These are phyloP conservation scores for Centroberyx gerrardi DNA, from an alignment of 2,797 vertebrate species.

Conservation along the genomic window DNA sequence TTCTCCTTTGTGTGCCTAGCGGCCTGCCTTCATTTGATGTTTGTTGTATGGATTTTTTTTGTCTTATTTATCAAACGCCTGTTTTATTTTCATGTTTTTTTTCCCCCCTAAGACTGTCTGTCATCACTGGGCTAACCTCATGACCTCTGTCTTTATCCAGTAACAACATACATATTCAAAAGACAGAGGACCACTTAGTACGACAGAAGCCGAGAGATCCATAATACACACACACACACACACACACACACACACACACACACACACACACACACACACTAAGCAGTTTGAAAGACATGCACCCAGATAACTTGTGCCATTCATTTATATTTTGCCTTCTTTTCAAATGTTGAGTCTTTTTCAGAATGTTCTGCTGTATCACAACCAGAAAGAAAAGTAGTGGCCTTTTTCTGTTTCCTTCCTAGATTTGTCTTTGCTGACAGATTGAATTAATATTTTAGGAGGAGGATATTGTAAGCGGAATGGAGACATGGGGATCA, in stretches of 20 bases:
- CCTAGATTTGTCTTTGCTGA: conserved; percentile 45
- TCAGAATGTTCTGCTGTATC: too few species aligned
- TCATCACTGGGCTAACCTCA: conserved; percentile 26
- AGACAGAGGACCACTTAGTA: conserved; percentile 10
- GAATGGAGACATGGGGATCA: conserved; percentile 38
- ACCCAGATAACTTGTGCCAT: background rate
- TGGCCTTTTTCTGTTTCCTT: conserved; percentile 25
- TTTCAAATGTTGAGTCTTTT: conserved; percentile 1
- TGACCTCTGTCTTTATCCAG: conserved; percentile 35
- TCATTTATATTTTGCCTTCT: background rate
- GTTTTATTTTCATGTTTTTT: conserved; percentile 45
- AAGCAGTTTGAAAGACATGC: background rate
- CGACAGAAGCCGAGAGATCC: background rate
- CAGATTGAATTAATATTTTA: conserved; percentile 69
- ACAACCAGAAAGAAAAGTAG: background rate
- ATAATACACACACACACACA: too few species aligned
- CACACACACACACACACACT: background rate
- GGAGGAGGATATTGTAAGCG: conserved; percentile 36
- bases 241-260: too few species aligned
- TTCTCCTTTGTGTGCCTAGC: conserved; percentile 36
- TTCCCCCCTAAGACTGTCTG: background rate
- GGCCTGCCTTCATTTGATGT: conserved; percentile 38
- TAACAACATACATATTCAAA: conserved; percentile 26
- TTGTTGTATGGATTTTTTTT: conserved; percentile 31
- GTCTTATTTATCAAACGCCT: conserved; percentile 46